Percentiles rank a stretch among this genome's conserved stretches.
These are phyloP conservation scores for Oryzias melastigma DNA, from an alignment of 2,113 vertebrate species.

Conservation along the genomic window DNA sequence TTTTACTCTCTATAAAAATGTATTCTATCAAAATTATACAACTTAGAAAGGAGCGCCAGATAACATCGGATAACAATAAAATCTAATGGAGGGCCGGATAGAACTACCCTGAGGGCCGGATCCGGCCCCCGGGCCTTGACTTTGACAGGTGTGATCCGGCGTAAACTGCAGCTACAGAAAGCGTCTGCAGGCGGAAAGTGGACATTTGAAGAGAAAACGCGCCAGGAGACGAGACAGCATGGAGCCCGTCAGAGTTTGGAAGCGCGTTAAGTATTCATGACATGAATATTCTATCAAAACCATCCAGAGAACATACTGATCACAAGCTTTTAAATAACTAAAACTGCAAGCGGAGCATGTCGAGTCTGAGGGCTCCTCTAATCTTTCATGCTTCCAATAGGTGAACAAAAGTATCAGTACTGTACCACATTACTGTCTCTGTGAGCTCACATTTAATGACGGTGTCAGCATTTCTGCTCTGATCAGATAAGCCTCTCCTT, in stretches of 20 bases:
- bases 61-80: no score
- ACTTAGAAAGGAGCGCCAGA: no score
- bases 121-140: no score
- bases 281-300: conserved; percentile 70
- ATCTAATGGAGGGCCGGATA: no score
- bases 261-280: conserved; percentile 51
- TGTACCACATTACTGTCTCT: conserved; percentile 54
- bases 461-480: conserved; percentile 74
- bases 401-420: conserved; percentile 71
- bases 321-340: conserved; percentile 58
- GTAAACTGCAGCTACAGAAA: not conserved
- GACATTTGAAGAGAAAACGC: conserved; percentile 17
- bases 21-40: no score
- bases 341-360: conserved; percentile 64
- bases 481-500: conserved; percentile 69
- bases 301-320: conserved; percentile 49
- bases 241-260: conserved; percentile 44
- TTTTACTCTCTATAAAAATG: no score
- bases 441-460: conserved; percentile 70
- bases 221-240: conserved; percentile 23
- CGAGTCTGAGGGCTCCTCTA: conserved; percentile 55
- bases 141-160: no score
- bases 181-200: not conserved
- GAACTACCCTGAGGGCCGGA: no score
- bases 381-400: conserved; percentile 71